Evolutionary conservation across 2,888 invertebrate species (phyloP), one percentile per base, ranked within the genome.

Genomic region (Antheraea assamensis): DNA sequence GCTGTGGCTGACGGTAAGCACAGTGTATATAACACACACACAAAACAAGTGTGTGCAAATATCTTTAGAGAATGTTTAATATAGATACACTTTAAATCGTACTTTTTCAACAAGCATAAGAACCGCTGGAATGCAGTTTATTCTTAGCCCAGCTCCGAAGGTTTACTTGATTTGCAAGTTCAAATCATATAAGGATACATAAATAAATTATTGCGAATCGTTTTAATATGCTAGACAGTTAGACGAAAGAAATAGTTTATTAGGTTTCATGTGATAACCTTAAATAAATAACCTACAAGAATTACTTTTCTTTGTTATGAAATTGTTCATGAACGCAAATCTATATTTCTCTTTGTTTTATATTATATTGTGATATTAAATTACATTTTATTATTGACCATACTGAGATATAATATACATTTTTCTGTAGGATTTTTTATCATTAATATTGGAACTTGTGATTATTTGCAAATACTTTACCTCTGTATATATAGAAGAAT

Each of bases 131-230:
- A 81, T 80, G 83, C 74, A 72, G 75, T 78, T 75, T 71, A 72
- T 74, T 55, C 70, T 74, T 74, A 74, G 64, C 76, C 70, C 71
- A 64, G 71, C 58, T 55, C 71, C 61, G 71, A 78, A 79, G 79
- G 79, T 74, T 79, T 77, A 74, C 78, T 75, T 72, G 55, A 70
- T 72, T 74, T 71, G 64, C 81, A 79, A 82, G 79, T 81, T 80
- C 78, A 79, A 78, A 79, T 74, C 74, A 72, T 71, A 47, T 31
- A 17, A 1, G 17, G 17, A 71, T n/a, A 31, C 17, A 71, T 58
- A 24, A 71, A 55, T 24, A 30, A 64, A 64, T 17, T 3, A 2
- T 4, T 64, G 30, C 27, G 30, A 61, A 31, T 71, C 30, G 1
- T 35, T 35, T 58, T 24, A 55, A 8, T 55, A 58, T 58, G n/a